A percentile compares a stretch with the other conserved stretches of the same genome.
Conservation (phyloP, 2,113 vertebrate species). For the Martes martes region DNA sequence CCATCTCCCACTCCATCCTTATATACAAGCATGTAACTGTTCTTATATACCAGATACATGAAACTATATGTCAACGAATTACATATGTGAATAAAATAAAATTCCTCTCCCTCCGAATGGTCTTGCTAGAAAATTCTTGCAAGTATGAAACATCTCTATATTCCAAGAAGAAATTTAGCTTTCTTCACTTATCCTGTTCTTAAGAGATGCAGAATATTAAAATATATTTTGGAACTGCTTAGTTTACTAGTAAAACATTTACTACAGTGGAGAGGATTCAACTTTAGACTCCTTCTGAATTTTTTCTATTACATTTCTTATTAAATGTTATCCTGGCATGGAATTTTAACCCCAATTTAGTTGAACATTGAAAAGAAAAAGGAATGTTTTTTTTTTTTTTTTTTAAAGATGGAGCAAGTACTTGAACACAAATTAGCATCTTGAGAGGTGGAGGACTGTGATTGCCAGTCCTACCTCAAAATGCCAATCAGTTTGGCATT, state of each 20-base stretch:
- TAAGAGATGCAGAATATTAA: slow-evolving; percentile 25
- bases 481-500: slow-evolving; percentile 34
- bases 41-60: slow-evolving; percentile 22
- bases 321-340: not conserved
- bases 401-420: not conserved
- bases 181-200: not conserved
- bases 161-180: slow-evolving; percentile 41
- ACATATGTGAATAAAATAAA: slow-evolving; percentile 34
- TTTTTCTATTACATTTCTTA: slow-evolving; percentile 3
- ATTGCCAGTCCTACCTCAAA: slow-evolving; percentile 14
- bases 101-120: not conserved
- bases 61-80: not conserved
- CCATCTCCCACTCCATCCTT: not conserved
- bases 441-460: not conserved
- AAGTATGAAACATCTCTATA: not conserved
- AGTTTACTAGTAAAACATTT: not conserved
- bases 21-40: slow-evolving; percentile 1
- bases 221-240: not conserved
- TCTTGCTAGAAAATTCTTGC: slow-evolving; percentile 43
- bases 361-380: not conserved
- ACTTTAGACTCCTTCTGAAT: slow-evolving; percentile 17
- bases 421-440: slow-evolving; percentile 42
- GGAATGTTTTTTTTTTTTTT: not conserved
- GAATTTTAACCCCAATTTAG: slow-evolving; percentile 19
- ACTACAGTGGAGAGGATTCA: not conserved